Conservation (phyloP, 2,113 vertebrate species). For the Mesoclemmys tuberculata region DNA sequence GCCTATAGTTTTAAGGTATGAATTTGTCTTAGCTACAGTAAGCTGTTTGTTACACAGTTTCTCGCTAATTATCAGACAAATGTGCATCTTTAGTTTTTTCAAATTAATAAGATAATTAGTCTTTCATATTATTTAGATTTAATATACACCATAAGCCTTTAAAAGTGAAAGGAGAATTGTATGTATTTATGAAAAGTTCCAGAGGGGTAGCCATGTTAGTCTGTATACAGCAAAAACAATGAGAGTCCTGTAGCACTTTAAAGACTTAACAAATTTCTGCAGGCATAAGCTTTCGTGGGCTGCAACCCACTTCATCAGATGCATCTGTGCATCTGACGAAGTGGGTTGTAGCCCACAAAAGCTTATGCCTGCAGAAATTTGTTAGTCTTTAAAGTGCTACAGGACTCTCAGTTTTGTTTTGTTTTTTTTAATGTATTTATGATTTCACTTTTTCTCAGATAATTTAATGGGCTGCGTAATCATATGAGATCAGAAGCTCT, state of each 20-base stretch:
- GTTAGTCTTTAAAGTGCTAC: no score
- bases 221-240: no score
- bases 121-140: background rate
- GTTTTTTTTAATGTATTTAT: background rate
- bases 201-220: no score
- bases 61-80: background rate
- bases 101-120: background rate
- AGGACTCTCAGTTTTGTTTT: no score
- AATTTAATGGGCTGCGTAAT: background rate
- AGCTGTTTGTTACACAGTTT: background rate
- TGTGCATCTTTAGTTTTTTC: background rate
- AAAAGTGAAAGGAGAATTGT: background rate
- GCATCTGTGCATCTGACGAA: no score
- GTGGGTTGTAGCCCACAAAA: no score
- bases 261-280: no score
- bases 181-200: background rate
- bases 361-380: no score
- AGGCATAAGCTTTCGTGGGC: no score
- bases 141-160: background rate
- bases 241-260: no score
- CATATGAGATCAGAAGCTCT: background rate
- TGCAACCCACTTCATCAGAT: no score
- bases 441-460: background rate
- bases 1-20: rapidly evolving
- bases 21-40: background rate